Evolutionary conservation across 2,888 invertebrate genomes (phyloP), one percentile per base, ranked within the genome.

Genomic region (Agrotis clavis): DNA sequence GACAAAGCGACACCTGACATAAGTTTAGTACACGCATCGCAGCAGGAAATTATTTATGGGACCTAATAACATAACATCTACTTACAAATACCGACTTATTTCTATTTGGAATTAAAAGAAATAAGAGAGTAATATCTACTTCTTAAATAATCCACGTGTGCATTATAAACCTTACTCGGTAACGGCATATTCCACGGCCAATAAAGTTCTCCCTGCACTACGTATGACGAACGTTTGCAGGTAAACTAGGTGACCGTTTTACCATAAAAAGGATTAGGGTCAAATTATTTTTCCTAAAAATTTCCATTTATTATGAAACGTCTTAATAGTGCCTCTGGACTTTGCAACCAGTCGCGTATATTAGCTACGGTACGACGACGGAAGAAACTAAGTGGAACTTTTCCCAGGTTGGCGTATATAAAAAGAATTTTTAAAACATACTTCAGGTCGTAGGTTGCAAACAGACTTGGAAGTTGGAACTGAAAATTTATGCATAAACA

Each of bases 351-450:
- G 91, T 92, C 90, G 90, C 90, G 89, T 92, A 93, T 93, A 92
- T 93, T 93, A 92, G 90, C 88, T 90, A 93, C 92, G 92, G 90
- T 91, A 90, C 92, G 90, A 87, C 90, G 90, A 86, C 91, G 90
- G 87, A 90, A 89, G 91, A 93, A 95, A 94, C 95, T 93, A 93
- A 94, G 94, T 92, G 92, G 92, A 95, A 95, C 93, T 94, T 94
- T 92, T 91, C 91, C 91, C 93, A 93, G 92, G 94, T 94, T 90
- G 92, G 87, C 90, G 90, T 88, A 90, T 88, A 92, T 93, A 94
- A 94, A 95, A 95, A 94, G 92, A 94, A 94, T 94, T 93, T 91
- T 94, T 91, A 93, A 94, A 93, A 91, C 89, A 91, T 91, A 90
- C 91, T 90, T 86, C 89, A 86, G 90, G 88, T 90, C 87, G 90